These are phyloP conservation scores for Crotalus viridis DNA, from an alignment of 2,113 vertebrate species.

Conservation along the genomic window DNA sequence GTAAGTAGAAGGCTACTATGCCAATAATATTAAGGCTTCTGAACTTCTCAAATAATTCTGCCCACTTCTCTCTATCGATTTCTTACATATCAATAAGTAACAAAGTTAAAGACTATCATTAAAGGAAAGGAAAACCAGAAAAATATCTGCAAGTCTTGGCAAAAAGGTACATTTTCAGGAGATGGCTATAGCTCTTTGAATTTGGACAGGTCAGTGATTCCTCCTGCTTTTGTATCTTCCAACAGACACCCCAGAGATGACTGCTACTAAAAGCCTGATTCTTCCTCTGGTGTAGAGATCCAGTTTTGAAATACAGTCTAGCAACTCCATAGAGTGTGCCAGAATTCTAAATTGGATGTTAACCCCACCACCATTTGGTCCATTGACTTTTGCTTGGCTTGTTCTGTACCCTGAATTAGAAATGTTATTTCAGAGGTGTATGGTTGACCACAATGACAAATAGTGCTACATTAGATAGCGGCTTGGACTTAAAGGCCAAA, in stretches of 20 bases:
- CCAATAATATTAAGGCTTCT: background rate
- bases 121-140: background rate
- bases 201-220: background rate
- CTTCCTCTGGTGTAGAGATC: background rate
- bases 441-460: background rate
- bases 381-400: background rate
- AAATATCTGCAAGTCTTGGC: background rate
- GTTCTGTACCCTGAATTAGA: background rate
- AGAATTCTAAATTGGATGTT: background rate
- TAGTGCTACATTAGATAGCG: background rate
- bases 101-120: background rate
- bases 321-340: background rate
- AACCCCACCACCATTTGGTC: background rate
- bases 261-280: background rate
- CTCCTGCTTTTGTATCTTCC: background rate
- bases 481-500: background rate
- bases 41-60: background rate
- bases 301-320: background rate
- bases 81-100: background rate
- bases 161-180: background rate
- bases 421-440: background rate
- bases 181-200: background rate
- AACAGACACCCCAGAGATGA: background rate
- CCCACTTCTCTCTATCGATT: background rate
- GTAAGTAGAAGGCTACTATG: too few species aligned